Percentiles rank a stretch among this genome's conserved stretches.
Conservation (phyloP, 2,888 invertebrate species). For the Conops quadrifasciatus region DNA sequence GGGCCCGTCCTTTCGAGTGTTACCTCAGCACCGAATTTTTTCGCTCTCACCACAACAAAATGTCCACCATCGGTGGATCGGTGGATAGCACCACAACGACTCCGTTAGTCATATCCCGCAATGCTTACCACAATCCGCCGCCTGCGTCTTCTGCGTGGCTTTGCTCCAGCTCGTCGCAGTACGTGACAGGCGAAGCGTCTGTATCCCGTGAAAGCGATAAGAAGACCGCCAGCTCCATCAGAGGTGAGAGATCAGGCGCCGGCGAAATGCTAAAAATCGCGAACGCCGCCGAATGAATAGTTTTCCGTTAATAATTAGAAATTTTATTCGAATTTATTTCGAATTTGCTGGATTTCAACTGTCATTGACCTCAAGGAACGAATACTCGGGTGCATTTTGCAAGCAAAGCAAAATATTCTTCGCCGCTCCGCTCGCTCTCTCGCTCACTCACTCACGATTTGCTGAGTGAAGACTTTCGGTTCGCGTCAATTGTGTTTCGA, state of each 20-base stretch:
- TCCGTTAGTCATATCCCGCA: conserved; percentile 41
- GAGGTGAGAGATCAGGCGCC: conserved; percentile 47
- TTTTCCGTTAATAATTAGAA: no score
- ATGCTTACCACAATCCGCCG: not conserved
- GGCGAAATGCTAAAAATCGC: not conserved
- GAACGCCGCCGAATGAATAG: no score
- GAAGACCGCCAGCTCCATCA: conserved; percentile 54
- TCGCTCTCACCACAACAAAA: not conserved
- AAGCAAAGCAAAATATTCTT: not conserved
- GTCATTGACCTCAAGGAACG: no score
- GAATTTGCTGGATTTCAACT: no score
- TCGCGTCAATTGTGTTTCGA: no score
- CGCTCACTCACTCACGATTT: not conserved
- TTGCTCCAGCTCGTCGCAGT: conserved; percentile 44
- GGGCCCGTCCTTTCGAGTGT: not conserved
- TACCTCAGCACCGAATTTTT: not conserved
- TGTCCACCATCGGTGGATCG: conserved; percentile 39
- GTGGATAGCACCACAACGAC: conserved; percentile 56
- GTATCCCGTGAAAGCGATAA: conserved; percentile 48
- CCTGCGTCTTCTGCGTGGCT: conserved; percentile 28
- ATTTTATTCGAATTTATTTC: no score
- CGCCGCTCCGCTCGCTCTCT: no score
- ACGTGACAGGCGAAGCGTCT: conserved; percentile 44
- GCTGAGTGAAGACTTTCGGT: conserved; percentile 23
- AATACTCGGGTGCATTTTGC: not conserved